phyloP scores from a whole-genome alignment of 2,113 vertebrate species.

The Microcebus lehilahytsara region DNA sequence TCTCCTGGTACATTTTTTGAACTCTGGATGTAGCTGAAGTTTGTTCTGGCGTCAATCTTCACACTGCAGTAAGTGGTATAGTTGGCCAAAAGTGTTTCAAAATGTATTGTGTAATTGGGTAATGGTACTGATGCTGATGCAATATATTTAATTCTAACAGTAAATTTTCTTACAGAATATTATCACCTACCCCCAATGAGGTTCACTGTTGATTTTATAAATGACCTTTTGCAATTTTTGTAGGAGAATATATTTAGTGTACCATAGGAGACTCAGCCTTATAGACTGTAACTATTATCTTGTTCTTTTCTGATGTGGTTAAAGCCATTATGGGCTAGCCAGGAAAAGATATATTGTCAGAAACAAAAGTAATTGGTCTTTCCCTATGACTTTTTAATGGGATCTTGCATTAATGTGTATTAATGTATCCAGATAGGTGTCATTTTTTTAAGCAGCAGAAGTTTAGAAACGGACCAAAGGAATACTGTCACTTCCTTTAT shows the following conservation, averaged over 20 bases:
- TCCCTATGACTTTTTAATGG: conserved; percentile 22
- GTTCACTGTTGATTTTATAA: conserved; percentile 21
- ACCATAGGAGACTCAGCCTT: background rate
- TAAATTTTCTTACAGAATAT: background rate
- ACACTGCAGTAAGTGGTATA: background rate
- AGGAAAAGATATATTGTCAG: conserved; percentile 31
- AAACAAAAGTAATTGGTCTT: conserved; percentile 26
- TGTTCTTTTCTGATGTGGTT: background rate
- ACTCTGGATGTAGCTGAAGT: background rate
- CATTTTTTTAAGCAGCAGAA: conserved; percentile 16
- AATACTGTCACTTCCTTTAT: conserved; percentile 8
- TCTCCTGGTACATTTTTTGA: background rate
- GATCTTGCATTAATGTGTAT: conserved; percentile 35
- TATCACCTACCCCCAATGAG: background rate
- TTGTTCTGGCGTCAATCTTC: background rate
- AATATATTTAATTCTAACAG: conserved; percentile 8
- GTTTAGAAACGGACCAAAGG: conserved; percentile 37
- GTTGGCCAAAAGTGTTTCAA: background rate
- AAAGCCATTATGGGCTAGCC: background rate
- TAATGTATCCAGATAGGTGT: conserved; percentile 5
- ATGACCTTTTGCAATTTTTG: background rate
- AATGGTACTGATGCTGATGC: background rate
- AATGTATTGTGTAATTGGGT: background rate
- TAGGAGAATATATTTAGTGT: background rate
- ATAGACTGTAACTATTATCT: background rate